Evolutionary conservation across 2,113 vertebrate genomes (phyloP), one percentile per base, ranked within the genome.

Genomic region (Ranitomeya imitator): DNA sequence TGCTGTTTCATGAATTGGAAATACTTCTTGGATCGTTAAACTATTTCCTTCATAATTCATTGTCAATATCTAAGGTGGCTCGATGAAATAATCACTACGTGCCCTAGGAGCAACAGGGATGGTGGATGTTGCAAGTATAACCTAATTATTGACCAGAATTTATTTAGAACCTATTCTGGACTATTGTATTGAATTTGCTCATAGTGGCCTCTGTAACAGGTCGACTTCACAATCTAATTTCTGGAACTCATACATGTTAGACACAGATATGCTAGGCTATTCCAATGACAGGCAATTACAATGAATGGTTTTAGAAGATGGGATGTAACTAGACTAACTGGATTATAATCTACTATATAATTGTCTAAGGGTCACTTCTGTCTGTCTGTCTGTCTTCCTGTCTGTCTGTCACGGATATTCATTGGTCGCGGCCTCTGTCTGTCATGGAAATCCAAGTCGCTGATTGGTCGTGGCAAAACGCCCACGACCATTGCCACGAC

Each of bases 1-100:
- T 26, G 55, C 79, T 61, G 67, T 18, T 60, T 88, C 61, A 60
- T 76, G 59, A 63, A 83, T 65, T 88, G 37, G 31, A 88, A 88
- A 83, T 61, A 83, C 59, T 4, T 54, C n/a, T 55, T 83, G 21
- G 13, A 16, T 61, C 2, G 65, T 77, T 76, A 65, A 26, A 83
- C 61, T 83, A 74, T 76, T 65, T 54, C 13, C 18, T 21, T 51
- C 18, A 60, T 77, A 52, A 23, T 82, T 51, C 16, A 82, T 63
- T 63, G 16, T 51, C 79, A 67, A 26, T 83, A 23, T 6, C 78
- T 59, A 16, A 26, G 54, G 8, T 9, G 23, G 11, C 21, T 23
- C 16, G 78, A 9, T 76, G 7, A 52, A 52, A 76, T 21, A 52
- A 51, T 51, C 7, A 76, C 18, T 52, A 52, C 52, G 12, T 15